Conservation (phyloP, 2,797 vertebrate genomes). For the Anomalospiza imberbis region DNA sequence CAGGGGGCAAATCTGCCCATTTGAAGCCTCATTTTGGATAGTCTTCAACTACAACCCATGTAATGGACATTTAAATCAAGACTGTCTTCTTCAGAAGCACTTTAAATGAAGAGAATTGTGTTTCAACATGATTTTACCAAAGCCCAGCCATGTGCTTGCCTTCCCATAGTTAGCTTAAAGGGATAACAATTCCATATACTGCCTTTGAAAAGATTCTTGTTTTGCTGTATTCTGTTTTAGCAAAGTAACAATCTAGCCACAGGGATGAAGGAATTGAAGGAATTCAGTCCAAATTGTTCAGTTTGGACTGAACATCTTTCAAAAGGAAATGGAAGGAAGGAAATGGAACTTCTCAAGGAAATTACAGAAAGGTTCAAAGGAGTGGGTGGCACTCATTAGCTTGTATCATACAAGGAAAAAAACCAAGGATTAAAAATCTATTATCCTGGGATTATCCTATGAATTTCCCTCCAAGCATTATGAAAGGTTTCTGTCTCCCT, state of each 20-base stretch:
- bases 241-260: not conserved
- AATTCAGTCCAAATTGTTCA: too few species aligned
- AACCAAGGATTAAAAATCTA: slow-evolving; percentile 21
- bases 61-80: not conserved
- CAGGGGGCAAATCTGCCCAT: not conserved
- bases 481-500: slow-evolving; percentile 8
- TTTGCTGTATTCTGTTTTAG: not conserved
- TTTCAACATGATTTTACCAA: not conserved
- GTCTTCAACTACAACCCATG: not conserved
- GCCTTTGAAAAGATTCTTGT: not conserved
- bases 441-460: slow-evolving; percentile 10
- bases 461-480: not conserved
- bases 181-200: not conserved
- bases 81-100: not conserved
- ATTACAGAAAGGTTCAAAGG: not conserved
- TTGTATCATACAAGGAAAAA: slow-evolving; percentile 39
- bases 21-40: not conserved
- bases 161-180: not conserved
- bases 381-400: not conserved
- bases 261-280: not conserved
- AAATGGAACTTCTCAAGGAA: not conserved
- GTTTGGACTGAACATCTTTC: not conserved
- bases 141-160: not conserved
- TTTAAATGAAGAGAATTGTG: not conserved
- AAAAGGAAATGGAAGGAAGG: not conserved